Percentiles rank a stretch among this genome's conserved stretches.
Conservation (phyloP, 2,113 vertebrate species). For the Phaethon lepturus region DNA sequence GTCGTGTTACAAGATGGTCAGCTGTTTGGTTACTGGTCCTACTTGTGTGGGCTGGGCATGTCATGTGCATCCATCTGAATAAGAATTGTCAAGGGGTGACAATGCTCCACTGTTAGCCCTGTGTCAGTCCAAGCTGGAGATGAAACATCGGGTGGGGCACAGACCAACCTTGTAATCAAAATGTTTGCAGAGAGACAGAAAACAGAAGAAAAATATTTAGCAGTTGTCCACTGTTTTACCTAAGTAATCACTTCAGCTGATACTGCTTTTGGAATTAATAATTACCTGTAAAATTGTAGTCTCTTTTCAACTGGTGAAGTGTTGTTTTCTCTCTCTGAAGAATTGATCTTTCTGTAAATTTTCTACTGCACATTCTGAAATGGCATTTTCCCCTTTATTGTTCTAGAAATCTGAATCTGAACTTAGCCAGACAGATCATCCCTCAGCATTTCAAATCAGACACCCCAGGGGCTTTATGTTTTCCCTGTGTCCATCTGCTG, state of each 20-base stretch:
- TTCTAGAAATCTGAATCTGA: slow-evolving; percentile 6
- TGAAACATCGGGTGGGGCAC: not conserved
- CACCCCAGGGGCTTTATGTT: not conserved
- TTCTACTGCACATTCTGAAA: not conserved
- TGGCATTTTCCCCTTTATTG: not conserved
- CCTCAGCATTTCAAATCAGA: not conserved
- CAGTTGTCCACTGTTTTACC: not conserved
- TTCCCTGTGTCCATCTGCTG: slow-evolving; percentile 12
- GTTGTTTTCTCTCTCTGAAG: not conserved
- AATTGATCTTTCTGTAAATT: not conserved
- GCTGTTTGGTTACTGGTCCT: not conserved
- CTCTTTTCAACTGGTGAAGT: not conserved
- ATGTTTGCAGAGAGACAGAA: not conserved
- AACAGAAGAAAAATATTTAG: not conserved
- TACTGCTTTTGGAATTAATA: not conserved
- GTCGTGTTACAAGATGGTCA: fast-evolving
- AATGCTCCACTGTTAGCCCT: not conserved
- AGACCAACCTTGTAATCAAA: not conserved
- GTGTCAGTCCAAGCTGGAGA: not conserved
- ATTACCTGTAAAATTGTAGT: not conserved
- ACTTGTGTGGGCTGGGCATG: not conserved
- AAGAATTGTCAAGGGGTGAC: not conserved
- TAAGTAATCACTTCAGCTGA: not conserved
- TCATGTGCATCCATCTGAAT: not conserved
- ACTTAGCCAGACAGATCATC: not conserved